Evolutionary conservation across 2,888 invertebrate genomes (phyloP).

Genomic region (Sinohyriopsis cumingii): DNA sequence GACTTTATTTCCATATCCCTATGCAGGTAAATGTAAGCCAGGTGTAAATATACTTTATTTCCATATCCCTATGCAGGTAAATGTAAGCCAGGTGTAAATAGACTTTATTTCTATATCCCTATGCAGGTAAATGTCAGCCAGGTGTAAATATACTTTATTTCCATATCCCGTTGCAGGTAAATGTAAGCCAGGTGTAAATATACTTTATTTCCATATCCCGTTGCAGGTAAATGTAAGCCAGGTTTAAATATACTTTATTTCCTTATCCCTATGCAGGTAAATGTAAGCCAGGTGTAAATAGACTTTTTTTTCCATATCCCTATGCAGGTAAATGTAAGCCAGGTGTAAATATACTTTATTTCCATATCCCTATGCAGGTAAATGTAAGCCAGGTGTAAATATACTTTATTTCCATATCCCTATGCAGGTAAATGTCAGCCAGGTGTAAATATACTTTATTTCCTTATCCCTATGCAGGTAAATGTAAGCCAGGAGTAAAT

Average conservation of each 20-base stretch:
- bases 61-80: conserved; percentile 76
- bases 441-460: conserved; percentile 75
- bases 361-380: conserved; percentile 74
- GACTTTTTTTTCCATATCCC: not conserved
- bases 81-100: conserved; percentile 82
- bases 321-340: conserved; percentile 82
- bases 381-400: conserved; percentile 84
- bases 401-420: not conserved
- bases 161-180: conserved; percentile 76
- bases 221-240: conserved; percentile 83
- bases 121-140: conserved; percentile 83
- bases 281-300: conserved; percentile 85
- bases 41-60: conserved; percentile 72
- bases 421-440: conserved; percentile 82
- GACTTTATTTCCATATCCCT: not conserved
- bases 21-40: conserved; percentile 83
- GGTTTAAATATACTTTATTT: conserved; percentile 71
- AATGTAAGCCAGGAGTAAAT: conserved; percentile 84
- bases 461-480: conserved; percentile 74
- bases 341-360: conserved; percentile 75
- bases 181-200: conserved; percentile 82
- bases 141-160: conserved; percentile 72
- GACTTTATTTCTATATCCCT: not conserved
- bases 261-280: conserved; percentile 76
- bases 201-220: not conserved